Percentiles rank a stretch among this genome's conserved stretches.
These are phyloP conservation scores for Achlya flavicornis DNA, from an alignment of 2,888 invertebrate genomes.

Conservation along the genomic window DNA sequence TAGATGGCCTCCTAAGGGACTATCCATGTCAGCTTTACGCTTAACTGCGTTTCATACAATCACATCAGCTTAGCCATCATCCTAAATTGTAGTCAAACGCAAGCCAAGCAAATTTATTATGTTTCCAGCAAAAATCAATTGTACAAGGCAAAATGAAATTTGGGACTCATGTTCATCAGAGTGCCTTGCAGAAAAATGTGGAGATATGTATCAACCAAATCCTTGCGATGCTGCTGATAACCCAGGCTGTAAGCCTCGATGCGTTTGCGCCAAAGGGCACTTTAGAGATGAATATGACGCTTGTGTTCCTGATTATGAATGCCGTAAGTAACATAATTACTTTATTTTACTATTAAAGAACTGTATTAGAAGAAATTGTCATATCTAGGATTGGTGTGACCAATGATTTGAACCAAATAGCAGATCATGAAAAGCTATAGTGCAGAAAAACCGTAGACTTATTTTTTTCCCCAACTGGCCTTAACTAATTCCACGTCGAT, in stretches of 20 bases:
- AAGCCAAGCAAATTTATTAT: neutral
- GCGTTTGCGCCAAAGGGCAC: conserved; percentile 42
- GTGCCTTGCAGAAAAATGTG: conserved; percentile 41
- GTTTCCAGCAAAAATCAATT: conserved; percentile 32
- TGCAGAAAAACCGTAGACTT: too few species aligned
- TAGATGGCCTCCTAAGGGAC: neutral
- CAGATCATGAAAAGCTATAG: too few species aligned
- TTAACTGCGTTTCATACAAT: neutral
- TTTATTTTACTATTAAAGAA: too few species aligned
- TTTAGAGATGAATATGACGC: conserved; percentile 37
- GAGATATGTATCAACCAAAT: conserved; percentile 23
- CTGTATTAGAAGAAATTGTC: too few species aligned
- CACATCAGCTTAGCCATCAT: neutral
- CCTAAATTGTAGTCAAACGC: neutral
- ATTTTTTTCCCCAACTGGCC: too few species aligned
- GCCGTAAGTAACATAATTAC: conserved; percentile 30
- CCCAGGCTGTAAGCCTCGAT: conserved; percentile 40
- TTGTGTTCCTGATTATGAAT: conserved; percentile 40
- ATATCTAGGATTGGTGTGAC: too few species aligned
- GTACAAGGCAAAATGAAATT: conserved; percentile 37
- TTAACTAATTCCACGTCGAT: too few species aligned
- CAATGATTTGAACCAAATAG: too few species aligned
- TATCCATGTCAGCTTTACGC: neutral
- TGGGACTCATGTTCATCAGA: conserved; percentile 37
- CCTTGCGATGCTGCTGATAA: conserved; percentile 24